Conservation (phyloP, 2,888 invertebrate species). For the Chymomyza caudatula region DNA sequence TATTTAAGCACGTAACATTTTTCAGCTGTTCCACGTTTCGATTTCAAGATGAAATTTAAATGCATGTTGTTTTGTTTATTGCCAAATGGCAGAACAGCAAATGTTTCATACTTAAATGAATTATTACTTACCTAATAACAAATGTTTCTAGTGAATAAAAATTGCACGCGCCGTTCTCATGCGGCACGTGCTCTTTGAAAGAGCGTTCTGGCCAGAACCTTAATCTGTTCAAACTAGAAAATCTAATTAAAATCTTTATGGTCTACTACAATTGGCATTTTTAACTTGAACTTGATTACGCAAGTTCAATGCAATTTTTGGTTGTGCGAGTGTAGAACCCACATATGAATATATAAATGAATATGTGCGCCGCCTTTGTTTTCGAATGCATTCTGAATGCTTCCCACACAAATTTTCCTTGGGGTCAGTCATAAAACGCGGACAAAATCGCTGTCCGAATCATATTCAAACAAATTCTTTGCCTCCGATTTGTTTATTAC, state of each 20-base stretch:
- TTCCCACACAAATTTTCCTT: no score
- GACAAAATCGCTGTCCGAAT: no score
- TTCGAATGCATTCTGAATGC: no score
- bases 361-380: not conserved
- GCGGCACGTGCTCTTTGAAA: not conserved
- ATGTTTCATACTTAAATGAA: not conserved
- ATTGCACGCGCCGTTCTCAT: not conserved
- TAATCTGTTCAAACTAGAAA: not conserved
- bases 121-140: not conserved
- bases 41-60: not conserved
- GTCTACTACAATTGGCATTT: no score
- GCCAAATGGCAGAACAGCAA: not conserved
- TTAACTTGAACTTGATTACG: not conserved
- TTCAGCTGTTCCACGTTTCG: not conserved
- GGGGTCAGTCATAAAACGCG: no score
- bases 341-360: slow-evolving; percentile 1
- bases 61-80: not conserved
- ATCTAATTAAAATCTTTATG: no score
- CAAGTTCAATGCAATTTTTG: not conserved
- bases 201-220: not conserved
- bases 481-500: no score
- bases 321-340: not conserved
- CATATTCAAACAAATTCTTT: no score
- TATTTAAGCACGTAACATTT: not conserved
- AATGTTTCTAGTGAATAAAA: not conserved